Evolutionary conservation across 2,888 invertebrate species (phyloP), one percentile per base, ranked within the genome.

Genomic region (Drosophila emarginata): DNA sequence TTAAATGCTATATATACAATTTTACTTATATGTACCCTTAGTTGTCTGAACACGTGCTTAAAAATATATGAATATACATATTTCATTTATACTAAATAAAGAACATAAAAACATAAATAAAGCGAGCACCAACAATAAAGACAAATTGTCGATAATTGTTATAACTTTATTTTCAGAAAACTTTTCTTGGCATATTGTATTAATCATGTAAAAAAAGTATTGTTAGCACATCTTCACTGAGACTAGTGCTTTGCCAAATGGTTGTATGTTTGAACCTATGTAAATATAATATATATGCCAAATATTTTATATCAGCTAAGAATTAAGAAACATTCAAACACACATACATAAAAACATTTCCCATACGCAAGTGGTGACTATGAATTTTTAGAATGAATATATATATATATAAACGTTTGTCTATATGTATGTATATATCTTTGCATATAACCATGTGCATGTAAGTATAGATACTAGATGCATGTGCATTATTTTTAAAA

Each of bases 401-500:
- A 74, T 52, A 52, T 59, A 50, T 28, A 18, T 59, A 28, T 11
- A 14, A 26, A 26, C 26, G 26, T 26, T 26, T 32, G 32, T 32
- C 32, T 32, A 32, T 32, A 28, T 50, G 56, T 66, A 72, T 56
- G 50, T 74, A 71, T 65, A 64, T 65, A 40, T 74, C 40, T 52
- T 40, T 58, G 40, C 36, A 28, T 28, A 59, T 18, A 50, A 21
- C 15, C 14, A 28, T 50, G 59, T 50, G 26, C 45, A 40, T 40
- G 12, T 26, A 18, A 11, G 11, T 18, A 45, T 21, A 45, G 18
- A 45, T 23, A 53, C 64, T 61, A 74, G 80, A 67, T 78, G 79
- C 86, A 85, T 80, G 80, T 82, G 82, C 80, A 83, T 77, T 81
- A 86, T 86, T 86, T 81, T 83, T 81, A 81, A 80, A 78, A 83